Evolutionary conservation across 2,888 invertebrate genomes (phyloP).

Genomic region (Cephus nigrinus): DNA sequence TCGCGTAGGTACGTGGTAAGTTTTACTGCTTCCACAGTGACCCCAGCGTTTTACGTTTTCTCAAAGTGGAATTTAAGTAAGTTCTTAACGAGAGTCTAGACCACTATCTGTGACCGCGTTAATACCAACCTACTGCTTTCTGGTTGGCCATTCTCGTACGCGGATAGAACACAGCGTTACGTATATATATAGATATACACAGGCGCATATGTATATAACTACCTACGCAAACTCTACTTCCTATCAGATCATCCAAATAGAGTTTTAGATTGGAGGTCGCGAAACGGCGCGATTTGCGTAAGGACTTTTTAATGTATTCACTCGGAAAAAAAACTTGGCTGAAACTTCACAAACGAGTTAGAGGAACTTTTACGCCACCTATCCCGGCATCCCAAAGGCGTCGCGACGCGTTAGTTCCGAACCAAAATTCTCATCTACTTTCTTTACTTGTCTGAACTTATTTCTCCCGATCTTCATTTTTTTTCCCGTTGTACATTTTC

Average conservation of each 20-base stretch:
- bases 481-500: background rate
- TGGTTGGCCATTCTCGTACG: background rate
- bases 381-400: background rate
- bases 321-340: conserved; percentile 45
- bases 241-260: conserved; percentile 53
- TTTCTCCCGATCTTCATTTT: background rate
- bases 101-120: background rate
- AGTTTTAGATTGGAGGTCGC: conserved; percentile 52
- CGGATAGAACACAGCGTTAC: background rate
- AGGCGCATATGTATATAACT: background rate
- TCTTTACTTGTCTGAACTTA: background rate
- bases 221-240: conserved; percentile 21
- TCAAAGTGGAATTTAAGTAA: conserved; percentile 39
- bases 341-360: conserved; percentile 55
- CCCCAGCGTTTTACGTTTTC: conserved; percentile 22
- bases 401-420: background rate
- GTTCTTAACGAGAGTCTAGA: conserved; percentile 44
- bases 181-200: background rate
- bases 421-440: background rate
- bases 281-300: conserved; percentile 36
- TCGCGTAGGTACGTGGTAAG: background rate
- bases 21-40: conserved; percentile 14
- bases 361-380: conserved; percentile 39
- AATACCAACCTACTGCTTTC: background rate
- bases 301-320: conserved; percentile 52